These are phyloP conservation scores for Phalacrocorax carbo DNA, from an alignment of 2,113 vertebrate genomes.

Conservation along the genomic window DNA sequence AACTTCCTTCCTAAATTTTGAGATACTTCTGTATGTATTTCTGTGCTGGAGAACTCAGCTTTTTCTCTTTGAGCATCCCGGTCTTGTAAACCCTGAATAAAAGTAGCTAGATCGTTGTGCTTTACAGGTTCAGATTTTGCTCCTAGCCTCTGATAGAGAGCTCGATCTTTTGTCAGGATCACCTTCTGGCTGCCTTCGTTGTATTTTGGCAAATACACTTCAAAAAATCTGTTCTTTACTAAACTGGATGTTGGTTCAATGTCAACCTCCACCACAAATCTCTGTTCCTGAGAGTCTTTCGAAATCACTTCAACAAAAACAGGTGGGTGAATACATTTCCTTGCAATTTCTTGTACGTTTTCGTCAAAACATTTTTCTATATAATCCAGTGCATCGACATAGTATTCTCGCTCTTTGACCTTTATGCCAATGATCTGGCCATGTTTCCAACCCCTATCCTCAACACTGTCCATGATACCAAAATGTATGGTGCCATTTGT, in stretches of 20 bases:
- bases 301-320: conserved; percentile 79
- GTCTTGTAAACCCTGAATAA: conserved; percentile 54
- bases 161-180: conserved; percentile 51
- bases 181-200: conserved; percentile 69
- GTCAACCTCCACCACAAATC: conserved; percentile 82
- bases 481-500: conserved; percentile 87
- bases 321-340: conserved; percentile 77
- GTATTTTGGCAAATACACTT: conserved; percentile 78
- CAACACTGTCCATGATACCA: conserved; percentile 79
- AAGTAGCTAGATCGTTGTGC: conserved; percentile 16
- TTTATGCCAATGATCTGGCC: conserved; percentile 79
- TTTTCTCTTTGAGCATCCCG: conserved; percentile 74
- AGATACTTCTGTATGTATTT: not conserved
- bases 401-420: conserved; percentile 70
- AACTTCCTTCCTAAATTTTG: conserved; percentile 79
- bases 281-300: conserved; percentile 57
- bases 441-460: conserved; percentile 58
- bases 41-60: conserved; percentile 62
- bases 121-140: conserved; percentile 76
- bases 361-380: conserved; percentile 70
- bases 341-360: conserved; percentile 50
- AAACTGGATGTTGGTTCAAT: conserved; percentile 71
- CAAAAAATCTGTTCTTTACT: conserved; percentile 66
- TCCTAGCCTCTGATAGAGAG: conserved; percentile 71
- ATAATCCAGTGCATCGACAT: conserved; percentile 73